phyloP scores from a whole-genome alignment of 2,797 vertebrate genomes.

The Rhinoraja longicauda region DNA sequence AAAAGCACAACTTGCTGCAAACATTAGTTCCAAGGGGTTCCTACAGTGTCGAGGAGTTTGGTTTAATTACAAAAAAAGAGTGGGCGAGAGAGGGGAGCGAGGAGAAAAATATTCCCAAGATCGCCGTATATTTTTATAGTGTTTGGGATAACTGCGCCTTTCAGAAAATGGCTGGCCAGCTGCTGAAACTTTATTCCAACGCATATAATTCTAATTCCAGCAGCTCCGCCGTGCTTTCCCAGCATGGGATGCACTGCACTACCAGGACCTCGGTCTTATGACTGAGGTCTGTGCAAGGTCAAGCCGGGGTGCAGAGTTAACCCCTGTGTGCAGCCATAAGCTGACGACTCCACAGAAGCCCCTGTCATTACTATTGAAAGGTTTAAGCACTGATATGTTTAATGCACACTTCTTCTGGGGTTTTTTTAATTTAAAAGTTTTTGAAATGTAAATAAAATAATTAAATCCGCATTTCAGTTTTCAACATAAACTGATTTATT shows the following conservation, averaged over 20 bases:
- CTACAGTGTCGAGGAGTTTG: background rate
- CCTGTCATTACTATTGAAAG: background rate
- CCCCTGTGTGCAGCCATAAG: background rate
- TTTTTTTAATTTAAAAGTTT: background rate
- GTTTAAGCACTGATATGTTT: background rate
- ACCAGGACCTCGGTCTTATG: slow-evolving; percentile 53
- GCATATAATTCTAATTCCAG: slow-evolving; percentile 53
- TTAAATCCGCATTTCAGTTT: background rate
- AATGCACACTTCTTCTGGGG: background rate
- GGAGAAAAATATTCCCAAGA: slow-evolving; percentile 61
- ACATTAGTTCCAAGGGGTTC: slow-evolving; percentile 1
- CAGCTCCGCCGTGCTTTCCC: slow-evolving; percentile 52
- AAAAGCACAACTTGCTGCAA: background rate
- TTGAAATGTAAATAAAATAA: background rate
- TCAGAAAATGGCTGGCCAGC: slow-evolving; percentile 54
- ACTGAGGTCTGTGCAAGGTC: slow-evolving; percentile 54
- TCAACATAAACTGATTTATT: background rate
- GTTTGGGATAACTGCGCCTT: slow-evolving; percentile 60
- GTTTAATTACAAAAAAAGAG: slow-evolving; percentile 14
- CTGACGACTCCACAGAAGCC: background rate
- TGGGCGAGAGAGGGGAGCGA: background rate
- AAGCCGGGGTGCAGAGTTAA: slow-evolving; percentile 45
- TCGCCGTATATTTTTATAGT: slow-evolving; percentile 75
- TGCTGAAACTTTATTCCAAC: slow-evolving; percentile 56
- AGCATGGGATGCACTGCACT: slow-evolving; percentile 52